Conservation (phyloP, 2,888 invertebrate genomes). For the Heliothis peltigera region DNA sequence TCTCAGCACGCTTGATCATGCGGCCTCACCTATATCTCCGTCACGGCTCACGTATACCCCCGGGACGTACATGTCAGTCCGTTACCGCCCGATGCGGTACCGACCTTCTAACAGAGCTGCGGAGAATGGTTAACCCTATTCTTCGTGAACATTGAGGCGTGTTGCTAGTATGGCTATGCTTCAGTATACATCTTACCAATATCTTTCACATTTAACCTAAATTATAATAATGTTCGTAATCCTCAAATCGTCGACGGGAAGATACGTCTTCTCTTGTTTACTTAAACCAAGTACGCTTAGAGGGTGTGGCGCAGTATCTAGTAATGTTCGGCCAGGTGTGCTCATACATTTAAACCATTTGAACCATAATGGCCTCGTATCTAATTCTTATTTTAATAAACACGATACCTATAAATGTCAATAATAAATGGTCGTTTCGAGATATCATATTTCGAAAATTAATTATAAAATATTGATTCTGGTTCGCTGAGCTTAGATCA, state of each 20-base stretch:
- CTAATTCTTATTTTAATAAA: conserved; percentile 53
- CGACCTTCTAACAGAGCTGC: conserved; percentile 18
- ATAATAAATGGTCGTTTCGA: conserved; percentile 46
- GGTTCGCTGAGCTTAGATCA: conserved; percentile 39
- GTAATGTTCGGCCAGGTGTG: conserved; percentile 42
- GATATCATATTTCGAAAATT: conserved; percentile 58
- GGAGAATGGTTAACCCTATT: conserved; percentile 5
- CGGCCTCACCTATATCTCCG: conserved; percentile 49
- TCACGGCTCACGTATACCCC: conserved; percentile 42
- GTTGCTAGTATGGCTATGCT: not conserved
- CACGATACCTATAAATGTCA: conserved; percentile 54
- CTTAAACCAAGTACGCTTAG: not conserved
- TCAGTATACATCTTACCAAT: not conserved
- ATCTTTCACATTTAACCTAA: not conserved
- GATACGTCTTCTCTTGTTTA: conserved; percentile 2
- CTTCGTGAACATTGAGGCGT: not conserved
- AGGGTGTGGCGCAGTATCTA: conserved; percentile 35
- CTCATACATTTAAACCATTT: conserved; percentile 41
- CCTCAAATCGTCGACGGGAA: not conserved
- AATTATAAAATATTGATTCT: conserved; percentile 54
- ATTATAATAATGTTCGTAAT: not conserved
- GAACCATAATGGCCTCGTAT: conserved; percentile 42
- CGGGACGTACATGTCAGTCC: conserved; percentile 35
- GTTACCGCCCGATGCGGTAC: conserved; percentile 13
- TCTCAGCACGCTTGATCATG: conserved; percentile 55